Evolutionary conservation across 2,797 vertebrate species (phyloP), one percentile per base, ranked within the genome.

Genomic region (Lacerta viridis): DNA sequence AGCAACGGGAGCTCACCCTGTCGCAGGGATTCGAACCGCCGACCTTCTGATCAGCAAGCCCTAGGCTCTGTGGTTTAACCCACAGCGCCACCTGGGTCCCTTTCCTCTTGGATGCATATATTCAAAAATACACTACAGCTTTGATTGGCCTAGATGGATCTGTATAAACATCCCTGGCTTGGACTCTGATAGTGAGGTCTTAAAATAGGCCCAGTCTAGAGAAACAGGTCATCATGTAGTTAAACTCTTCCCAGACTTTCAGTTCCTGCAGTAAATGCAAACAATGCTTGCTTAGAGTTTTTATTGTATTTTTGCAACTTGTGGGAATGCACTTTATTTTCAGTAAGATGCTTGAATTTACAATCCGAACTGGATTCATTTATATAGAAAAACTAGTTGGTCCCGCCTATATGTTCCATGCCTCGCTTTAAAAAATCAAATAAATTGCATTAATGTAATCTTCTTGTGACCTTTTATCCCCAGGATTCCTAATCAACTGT

Each of bases 391-490:
- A 84, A 2, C 8, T 7, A 87, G 72, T 64, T 85, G 5, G 33
- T 59, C 3, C 17, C 20, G 64, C 8, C 4, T 0, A 1, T 89
- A 82, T 43, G 3, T 75, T 78, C 86, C 29, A 80, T 18, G 84
- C 3, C 13, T 83, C n/a, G 46, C 84, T 92, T 83, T 72, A 91
- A 92, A 90, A 92, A 85, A 90, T 87, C 77, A 80, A 91, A 88
- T 81, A 79, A 27, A 64, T 23, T 41, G 2, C 90, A 92, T 41
- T 80, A 85, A 89, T 92, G 88, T 75, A 90, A 88, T 89, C 5
- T 1, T 91, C 8, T 15, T 0, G 0, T 92, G 82, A 91, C 88
- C 84, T 89, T 91, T 92, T 87, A 87, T 92, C 11, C 27, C 5
- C 11, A 17, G 13, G 50, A 64, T 83, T 87, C 66, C 90, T 93